Evolutionary conservation across 2,113 vertebrate species (phyloP).

Genomic region (Sterrhoptilus dennistouni): DNA sequence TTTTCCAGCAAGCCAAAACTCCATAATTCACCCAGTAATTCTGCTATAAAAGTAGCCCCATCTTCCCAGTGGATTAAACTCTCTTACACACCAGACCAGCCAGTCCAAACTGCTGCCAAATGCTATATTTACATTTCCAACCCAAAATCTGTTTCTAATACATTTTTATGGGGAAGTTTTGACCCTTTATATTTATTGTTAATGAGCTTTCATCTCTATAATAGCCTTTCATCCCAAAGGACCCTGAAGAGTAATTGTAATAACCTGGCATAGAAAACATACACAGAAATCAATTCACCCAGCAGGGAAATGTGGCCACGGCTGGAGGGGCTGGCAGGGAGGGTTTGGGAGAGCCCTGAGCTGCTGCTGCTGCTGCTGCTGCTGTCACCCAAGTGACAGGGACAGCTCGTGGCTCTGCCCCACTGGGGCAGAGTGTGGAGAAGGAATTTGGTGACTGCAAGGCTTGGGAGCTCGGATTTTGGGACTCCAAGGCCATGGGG

Average conservation of each 20-base stretch:
- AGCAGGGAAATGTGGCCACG: background rate
- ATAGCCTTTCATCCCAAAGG: conserved; percentile 59
- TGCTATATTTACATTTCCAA: conserved; percentile 58
- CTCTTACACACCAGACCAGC: conserved; percentile 23
- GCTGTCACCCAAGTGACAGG: background rate
- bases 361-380: background rate
- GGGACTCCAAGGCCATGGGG: background rate
- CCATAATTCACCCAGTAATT: conserved; percentile 13
- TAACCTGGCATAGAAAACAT: conserved; percentile 38
- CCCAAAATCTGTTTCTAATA: conserved; percentile 64
- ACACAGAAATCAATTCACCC: conserved; percentile 45
- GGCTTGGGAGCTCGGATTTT: background rate
- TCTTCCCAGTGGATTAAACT: conserved; percentile 28
- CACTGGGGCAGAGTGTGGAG: background rate
- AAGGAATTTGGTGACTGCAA: background rate
- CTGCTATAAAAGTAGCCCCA: conserved; percentile 6
- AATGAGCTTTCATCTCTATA: conserved; percentile 59
- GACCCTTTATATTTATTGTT: conserved; percentile 66
- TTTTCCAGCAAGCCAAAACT: background rate
- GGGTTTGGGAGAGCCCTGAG: background rate
- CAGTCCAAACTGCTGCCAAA: conserved; percentile 4
- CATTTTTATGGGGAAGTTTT: conserved; percentile 54
- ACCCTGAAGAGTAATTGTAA: conserved; percentile 50
- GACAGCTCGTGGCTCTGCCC: background rate
- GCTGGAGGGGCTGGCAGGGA: background rate